Base-by-base conservation (phyloP, 2,888 invertebrate species). In the Pogonocherus hispidulus region DNA sequence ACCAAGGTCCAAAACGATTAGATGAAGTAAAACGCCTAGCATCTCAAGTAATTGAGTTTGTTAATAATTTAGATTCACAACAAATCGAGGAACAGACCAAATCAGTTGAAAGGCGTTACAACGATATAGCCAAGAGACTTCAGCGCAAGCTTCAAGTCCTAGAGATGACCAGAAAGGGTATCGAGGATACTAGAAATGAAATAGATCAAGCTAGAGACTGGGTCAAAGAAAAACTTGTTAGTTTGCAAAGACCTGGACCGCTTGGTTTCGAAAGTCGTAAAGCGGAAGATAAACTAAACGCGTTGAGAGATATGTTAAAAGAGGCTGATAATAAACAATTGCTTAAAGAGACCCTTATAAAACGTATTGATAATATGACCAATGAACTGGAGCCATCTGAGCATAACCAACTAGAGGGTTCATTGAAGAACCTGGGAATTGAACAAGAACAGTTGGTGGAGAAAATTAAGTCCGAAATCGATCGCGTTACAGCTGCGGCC, bases 31-130 rank as follows among this genome's bases (percentile, higher is more conserved):
- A 93, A 82, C 83, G 87, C 49, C 88, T 93, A 55, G 92, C 92
- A 1, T 87, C 89, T 0, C 89, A 91, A 82, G 93, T 95, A 5
- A 91, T 91, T 66, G 92, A 93, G 71, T 91, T 94, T 22, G 93
- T 95, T 9, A 95, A 94, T 83, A 95, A 95, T 83, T 87, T 96
- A 73, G 96, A 96, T 82, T 93, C 94, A 0, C 95, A 96, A 82
- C 96, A 96, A 86, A 92, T 96, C 1, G 95, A 96, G 82, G 96
- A 96, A 83, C 94, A 94, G 85, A 89, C 90, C 83, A 95, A 94
- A 83, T 92, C 94, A 0, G 89, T 94, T 0, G 96, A 97, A 81
- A 89, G 96, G 72, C 90, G 94, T 70, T 93, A 94, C 80, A 93
- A 92, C 71, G 96, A 97, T 80, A 90, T 96, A 0, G 90, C 91